Evolutionary conservation across 2,888 invertebrate species (phyloP).

Genomic region (Oxystoma pomonae): DNA sequence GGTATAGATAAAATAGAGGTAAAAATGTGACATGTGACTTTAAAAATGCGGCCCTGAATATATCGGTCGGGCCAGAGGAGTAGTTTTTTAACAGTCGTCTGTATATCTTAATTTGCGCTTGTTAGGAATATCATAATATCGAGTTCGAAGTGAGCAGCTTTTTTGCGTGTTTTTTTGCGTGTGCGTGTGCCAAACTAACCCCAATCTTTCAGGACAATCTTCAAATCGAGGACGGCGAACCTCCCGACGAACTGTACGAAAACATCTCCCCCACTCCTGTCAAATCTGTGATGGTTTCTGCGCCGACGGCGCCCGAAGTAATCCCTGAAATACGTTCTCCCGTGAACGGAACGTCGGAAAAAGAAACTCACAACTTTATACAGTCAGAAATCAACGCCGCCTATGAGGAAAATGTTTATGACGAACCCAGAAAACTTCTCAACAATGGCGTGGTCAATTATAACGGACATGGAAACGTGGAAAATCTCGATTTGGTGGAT

Average conservation of each 20-base stretch:
- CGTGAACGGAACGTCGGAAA: constrained; percentile 23
- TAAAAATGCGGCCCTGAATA: too few relatives aligned
- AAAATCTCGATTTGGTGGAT: neutral
- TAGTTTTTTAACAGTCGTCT: too few relatives aligned
- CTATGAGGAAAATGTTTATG: constrained; percentile 31
- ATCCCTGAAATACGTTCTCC: constrained; percentile 18
- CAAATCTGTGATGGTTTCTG: neutral
- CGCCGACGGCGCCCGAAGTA: neutral
- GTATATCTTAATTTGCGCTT: too few relatives aligned
- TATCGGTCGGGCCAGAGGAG: too few relatives aligned
- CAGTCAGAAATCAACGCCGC: constrained; percentile 29
- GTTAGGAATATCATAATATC: too few relatives aligned
- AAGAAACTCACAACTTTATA: constrained; percentile 35
- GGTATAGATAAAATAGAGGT: too few relatives aligned
- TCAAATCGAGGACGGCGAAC: constrained; percentile 29
- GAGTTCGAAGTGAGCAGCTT: too few relatives aligned
- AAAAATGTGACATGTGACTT: too few relatives aligned
- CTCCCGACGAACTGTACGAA: constrained; percentile 34
- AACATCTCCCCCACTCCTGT: constrained; percentile 27
- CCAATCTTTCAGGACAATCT: constrained; percentile 38
- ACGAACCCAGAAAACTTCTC: constrained; percentile 24
- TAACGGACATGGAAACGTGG: constrained; percentile 25
- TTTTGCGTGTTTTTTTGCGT: too few relatives aligned
- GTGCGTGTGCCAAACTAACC: constrained; percentile 5
- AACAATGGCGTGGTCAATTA: constrained; percentile 25